A percentile compares a stretch with the other conserved stretches of the same genome.
Evolutionary conservation across 2,888 invertebrate species (phyloP).

Genomic region (Tethea ocularis): DNA sequence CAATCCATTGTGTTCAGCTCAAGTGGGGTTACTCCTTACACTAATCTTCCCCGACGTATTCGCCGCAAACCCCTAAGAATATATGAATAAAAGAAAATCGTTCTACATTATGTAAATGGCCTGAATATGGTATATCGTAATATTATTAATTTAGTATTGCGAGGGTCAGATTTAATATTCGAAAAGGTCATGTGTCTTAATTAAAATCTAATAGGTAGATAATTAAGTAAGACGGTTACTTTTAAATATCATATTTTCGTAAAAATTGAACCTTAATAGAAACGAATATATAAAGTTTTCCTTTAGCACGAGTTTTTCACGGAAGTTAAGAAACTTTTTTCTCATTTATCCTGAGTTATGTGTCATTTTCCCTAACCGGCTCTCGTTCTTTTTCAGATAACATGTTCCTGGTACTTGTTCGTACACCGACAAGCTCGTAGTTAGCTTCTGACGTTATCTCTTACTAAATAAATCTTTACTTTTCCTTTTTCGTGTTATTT

Average conservation of each 20-base stretch:
- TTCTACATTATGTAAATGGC: neutral
- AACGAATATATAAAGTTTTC: neutral
- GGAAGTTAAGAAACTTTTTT: neutral
- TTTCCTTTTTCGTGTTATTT: neutral
- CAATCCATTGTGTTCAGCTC: conserved; percentile 1
- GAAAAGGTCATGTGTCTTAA: neutral
- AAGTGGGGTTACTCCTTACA: conserved; percentile 7
- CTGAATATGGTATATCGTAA: neutral
- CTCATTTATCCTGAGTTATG: neutral
- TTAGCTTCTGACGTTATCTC: neutral
- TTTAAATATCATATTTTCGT: neutral
- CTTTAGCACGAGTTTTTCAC: neutral
- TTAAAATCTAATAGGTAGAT: neutral
- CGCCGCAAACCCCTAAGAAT: conserved; percentile 3
- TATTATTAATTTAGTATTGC: neutral
- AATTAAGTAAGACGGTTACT: neutral
- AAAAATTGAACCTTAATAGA: neutral
- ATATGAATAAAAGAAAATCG: neutral
- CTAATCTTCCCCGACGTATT: neutral
- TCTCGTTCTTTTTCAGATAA: neutral
- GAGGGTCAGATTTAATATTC: neutral
- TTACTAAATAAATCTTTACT: neutral
- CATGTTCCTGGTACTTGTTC: neutral
- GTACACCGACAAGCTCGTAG: neutral
- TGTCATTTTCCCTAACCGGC: neutral